phyloP scores from a whole-genome alignment of 2,797 vertebrate genomes.

The Neosalanx taihuensis region DNA sequence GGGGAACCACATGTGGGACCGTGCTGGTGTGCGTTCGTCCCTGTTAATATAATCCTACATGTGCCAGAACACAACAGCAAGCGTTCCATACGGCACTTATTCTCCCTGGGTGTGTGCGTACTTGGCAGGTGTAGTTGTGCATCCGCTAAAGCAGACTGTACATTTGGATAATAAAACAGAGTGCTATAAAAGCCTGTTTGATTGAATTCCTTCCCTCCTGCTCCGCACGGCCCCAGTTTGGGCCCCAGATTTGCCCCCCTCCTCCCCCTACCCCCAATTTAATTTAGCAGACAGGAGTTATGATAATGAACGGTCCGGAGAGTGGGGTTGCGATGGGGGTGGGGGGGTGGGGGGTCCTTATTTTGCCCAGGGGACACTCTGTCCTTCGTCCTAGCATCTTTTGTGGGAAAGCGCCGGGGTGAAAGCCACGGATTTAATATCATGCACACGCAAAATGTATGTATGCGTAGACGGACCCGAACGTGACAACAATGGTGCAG shows the following conservation, averaged over 20 bases:
- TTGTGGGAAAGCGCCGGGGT: slow-evolving; percentile 50
- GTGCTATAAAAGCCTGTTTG: slow-evolving; percentile 62
- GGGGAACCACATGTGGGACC: slow-evolving; percentile 13
- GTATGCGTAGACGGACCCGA: slow-evolving; percentile 65
- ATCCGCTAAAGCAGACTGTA: slow-evolving; percentile 31
- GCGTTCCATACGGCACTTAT: too few species aligned
- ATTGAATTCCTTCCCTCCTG: slow-evolving; percentile 62
- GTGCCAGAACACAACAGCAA: too few species aligned
- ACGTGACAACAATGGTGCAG: slow-evolving; percentile 68
- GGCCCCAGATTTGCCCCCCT: slow-evolving; percentile 24
- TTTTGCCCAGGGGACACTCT: slow-evolving; percentile 66
- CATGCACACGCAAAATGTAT: slow-evolving; percentile 47
- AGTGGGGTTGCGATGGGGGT: slow-evolving; percentile 35
- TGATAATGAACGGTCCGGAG: slow-evolving; percentile 66
- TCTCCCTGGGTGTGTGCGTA: too few species aligned
- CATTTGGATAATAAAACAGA: slow-evolving; percentile 73
- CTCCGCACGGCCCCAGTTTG: neutral
- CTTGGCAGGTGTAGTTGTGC: too few species aligned
- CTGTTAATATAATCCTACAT: neutral
- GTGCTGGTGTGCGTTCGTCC: slow-evolving; percentile 23
- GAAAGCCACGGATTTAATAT: slow-evolving; percentile 65
- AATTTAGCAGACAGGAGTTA: slow-evolving; percentile 74
- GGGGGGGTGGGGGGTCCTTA: slow-evolving; percentile 41
- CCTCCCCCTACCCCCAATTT: slow-evolving; percentile 59
- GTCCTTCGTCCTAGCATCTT: slow-evolving; percentile 54